A percentile compares a stretch with the other conserved stretches of the same genome.
Evolutionary conservation across 2,888 invertebrate species (phyloP).

Genomic region (Ectemnius continuus): DNA sequence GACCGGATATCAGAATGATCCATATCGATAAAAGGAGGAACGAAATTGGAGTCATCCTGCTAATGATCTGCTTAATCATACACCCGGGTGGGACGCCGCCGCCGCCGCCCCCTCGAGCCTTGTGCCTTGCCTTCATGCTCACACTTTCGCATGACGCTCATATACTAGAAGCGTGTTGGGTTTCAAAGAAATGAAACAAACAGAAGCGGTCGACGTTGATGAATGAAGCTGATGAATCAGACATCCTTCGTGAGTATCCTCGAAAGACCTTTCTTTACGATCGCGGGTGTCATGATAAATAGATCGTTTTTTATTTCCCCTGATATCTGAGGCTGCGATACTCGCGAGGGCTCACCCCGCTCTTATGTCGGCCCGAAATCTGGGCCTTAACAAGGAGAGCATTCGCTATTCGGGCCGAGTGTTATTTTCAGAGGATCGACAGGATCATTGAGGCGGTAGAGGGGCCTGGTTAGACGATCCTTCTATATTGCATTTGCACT

Average conservation of each 20-base stretch:
- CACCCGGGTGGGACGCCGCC: conserved; percentile 15
- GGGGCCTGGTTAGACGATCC: conserved; percentile 16
- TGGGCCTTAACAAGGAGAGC: conserved; percentile 13
- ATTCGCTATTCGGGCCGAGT: conserved; percentile 9
- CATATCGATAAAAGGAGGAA: conserved; percentile 44
- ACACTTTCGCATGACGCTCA: conserved; percentile 52
- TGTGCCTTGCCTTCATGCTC: conserved; percentile 41
- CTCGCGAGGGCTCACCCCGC: conserved; percentile 24
- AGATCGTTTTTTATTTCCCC: conserved; percentile 50
- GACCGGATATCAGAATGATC: conserved; percentile 43
- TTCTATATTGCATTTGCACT: conserved; percentile 52
- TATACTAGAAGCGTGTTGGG: conserved; percentile 55
- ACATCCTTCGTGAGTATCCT: conserved; percentile 61
- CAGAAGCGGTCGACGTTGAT: conserved; percentile 64
- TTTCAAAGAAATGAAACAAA: conserved; percentile 67
- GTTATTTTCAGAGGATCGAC: conserved; percentile 4
- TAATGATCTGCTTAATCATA: conserved; percentile 51
- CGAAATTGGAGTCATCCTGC: conserved; percentile 30
- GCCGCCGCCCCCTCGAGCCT: background rate
- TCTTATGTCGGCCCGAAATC: conserved; percentile 21
- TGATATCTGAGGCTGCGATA: conserved; percentile 52
- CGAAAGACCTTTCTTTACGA: conserved; percentile 64
- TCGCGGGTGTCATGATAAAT: conserved; percentile 63
- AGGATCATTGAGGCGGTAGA: conserved; percentile 13
- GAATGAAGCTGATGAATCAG: conserved; percentile 66